These are phyloP conservation scores for Nasonovia ribisnigri DNA, from an alignment of 2,888 invertebrate species.

Conservation along the genomic window DNA sequence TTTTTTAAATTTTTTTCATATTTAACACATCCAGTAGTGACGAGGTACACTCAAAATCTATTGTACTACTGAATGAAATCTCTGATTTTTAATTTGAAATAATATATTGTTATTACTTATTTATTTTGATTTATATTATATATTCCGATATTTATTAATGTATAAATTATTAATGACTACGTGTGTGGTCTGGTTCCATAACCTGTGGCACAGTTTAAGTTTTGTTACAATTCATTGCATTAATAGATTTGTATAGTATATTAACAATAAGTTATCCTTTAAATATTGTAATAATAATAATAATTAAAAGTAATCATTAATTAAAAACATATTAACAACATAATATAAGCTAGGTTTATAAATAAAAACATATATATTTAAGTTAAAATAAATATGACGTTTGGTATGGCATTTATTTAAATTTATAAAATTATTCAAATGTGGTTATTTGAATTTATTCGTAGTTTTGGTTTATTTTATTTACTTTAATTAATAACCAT, in stretches of 20 bases:
- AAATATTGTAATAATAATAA: background rate
- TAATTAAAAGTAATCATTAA: background rate
- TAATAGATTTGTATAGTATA: too few relatives aligned
- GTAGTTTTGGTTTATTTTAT: background rate
- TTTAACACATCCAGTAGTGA: background rate
- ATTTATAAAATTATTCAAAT: background rate
- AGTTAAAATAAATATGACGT: background rate
- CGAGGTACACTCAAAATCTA: background rate
- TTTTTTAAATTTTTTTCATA: background rate
- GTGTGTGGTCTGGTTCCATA: constrained; percentile 9
- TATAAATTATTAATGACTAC: constrained; percentile 17
- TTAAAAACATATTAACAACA: background rate
- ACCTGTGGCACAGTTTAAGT: background rate
- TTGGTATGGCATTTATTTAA: background rate
- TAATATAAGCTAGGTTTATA: background rate
- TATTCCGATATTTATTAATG: background rate
- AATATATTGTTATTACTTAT: background rate
- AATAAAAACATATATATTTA: background rate
- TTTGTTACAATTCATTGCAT: too few relatives aligned
- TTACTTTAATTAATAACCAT: background rate
- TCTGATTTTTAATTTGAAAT: background rate
- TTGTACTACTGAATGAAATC: background rate
- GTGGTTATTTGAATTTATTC: background rate
- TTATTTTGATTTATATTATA: too few relatives aligned
- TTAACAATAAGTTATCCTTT: background rate